These are phyloP conservation scores for Tetraneura akinire DNA, from an alignment of 1,140 invertebrate species.

Conservation along the genomic window DNA sequence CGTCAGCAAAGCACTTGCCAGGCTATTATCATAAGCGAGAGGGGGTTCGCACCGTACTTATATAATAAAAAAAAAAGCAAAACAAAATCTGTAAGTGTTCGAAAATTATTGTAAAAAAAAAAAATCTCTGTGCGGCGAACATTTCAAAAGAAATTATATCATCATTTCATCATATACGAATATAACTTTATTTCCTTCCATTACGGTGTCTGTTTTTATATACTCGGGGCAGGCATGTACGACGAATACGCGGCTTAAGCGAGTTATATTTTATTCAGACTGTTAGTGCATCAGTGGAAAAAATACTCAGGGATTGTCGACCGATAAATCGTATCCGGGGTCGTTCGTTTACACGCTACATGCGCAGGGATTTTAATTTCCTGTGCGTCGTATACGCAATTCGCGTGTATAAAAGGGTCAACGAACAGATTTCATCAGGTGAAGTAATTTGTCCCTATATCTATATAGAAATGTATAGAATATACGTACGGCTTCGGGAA, in stretches of 20 bases:
- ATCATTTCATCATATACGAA: no score
- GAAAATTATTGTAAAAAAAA: constrained; percentile 4
- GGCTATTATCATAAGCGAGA: constrained; percentile 22
- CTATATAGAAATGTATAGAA: no score
- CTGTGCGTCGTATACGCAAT: constrained; percentile 34
- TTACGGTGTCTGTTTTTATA: not conserved
- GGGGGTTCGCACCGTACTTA: not conserved
- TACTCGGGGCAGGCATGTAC: not conserved
- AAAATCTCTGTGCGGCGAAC: not conserved
- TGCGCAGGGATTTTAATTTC: constrained; percentile 37
- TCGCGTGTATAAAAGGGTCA: constrained; percentile 46
- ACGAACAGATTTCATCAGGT: constrained; percentile 48
- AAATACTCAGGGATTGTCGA: not conserved
- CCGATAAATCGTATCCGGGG: not conserved
- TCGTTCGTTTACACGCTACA: not conserved
- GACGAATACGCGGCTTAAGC: not conserved
- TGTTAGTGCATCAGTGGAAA: not conserved
- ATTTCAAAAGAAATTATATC: constrained; percentile 22
- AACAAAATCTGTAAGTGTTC: constrained; percentile 34
- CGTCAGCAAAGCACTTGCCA: constrained; percentile 6
- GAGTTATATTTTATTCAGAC: no score
- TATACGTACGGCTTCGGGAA: not conserved
- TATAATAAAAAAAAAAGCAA: constrained; percentile 12
- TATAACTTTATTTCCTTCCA: no score
- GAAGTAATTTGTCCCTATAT: constrained; percentile 48